Base-by-base conservation (phyloP, 1,140 invertebrate genomes). In the Neodiprion fabricii region DNA sequence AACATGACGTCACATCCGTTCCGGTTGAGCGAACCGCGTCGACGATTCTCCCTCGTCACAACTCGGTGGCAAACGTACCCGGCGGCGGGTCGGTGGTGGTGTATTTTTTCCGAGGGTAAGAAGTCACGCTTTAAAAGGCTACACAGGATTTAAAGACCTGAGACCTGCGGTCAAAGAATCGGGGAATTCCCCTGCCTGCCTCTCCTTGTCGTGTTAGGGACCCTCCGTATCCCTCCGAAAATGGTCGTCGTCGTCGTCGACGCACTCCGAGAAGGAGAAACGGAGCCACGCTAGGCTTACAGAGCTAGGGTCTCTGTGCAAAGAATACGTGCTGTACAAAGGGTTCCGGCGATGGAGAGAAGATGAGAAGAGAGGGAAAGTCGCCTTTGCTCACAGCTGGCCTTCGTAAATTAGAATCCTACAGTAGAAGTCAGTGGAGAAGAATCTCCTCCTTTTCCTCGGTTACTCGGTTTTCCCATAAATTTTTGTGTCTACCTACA, bases 81-180 rank as follows among this genome's bases (percentile, higher is more conserved):
- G n/a, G 9, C 53, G 53, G 28, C 2, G 28, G 53, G 53, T 4
- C n/a, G n/a, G 9, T 9, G 53, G 28, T 2, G 28, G 53, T 5
- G 9, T 5, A 14, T 61, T 61, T 17, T 12, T 12, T 9, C 0
- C 4, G 53, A 17, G 11, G 53, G 11, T 14, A 61, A 61, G 9
- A 61, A 61, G 53, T 61, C 53, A 61, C 53, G 53, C 53, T 61
- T 61, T 61, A 61, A 61, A 61, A 61, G 53, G 53, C 53, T 61
- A 17, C 28, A 40, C 53, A 61, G 53, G 53, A 17, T 61, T 61
- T 61, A 61, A 61, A 61, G 53, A 61, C 53, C 53, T 17, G 53
- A 61, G 53, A 61, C 53, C 53, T 17, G 53, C 53, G n/a, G 53
- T 61, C 53, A 61, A 61, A 61, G 11, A 61, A 61, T 61, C n/a